A percentile compares a stretch with the other conserved stretches of the same genome.
Evolutionary conservation across 1,140 invertebrate genomes (phyloP).

Genomic region (Papilio dardanus): DNA sequence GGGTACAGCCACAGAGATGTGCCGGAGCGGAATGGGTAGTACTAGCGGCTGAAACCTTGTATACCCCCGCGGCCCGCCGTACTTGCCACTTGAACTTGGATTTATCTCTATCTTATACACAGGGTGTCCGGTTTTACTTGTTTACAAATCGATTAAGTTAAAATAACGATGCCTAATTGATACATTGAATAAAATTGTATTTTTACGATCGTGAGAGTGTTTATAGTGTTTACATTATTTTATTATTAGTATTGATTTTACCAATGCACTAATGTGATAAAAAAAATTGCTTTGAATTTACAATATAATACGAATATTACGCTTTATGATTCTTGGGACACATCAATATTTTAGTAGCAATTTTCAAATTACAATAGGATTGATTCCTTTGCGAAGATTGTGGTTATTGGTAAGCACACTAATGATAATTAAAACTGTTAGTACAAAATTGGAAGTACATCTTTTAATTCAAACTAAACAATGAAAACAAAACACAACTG

Average conservation of each 20-base stretch:
- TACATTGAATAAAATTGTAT: conserved; percentile 26
- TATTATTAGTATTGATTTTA: background rate
- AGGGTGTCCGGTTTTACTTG: conserved; percentile 56
- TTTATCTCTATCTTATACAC: conserved; percentile 78
- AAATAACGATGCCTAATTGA: conserved; percentile 17
- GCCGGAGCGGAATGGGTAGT: conserved; percentile 62
- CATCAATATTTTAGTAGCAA: background rate
- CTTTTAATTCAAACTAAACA: no score
- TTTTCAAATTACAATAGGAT: background rate
- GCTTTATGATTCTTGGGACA: background rate
- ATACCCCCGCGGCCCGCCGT: conserved; percentile 70
- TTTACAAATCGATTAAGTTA: conserved; percentile 42
- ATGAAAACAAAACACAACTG: no score
- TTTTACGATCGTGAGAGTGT: background rate
- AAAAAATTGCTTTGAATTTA: background rate
- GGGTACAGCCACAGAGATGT: conserved; percentile 35
- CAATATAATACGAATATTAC: background rate
- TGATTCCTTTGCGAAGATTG: background rate
- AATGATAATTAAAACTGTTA: background rate
- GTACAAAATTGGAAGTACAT: background rate
- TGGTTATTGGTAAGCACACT: background rate
- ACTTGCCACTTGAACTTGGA: conserved; percentile 80
- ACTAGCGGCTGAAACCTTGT: conserved; percentile 70
- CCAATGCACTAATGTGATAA: no score
- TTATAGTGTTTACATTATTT: background rate